Percentiles rank a stretch among this genome's conserved stretches.
Evolutionary conservation across 2,888 invertebrate species (phyloP).

Genomic region (Sceliomorpha sp.): DNA sequence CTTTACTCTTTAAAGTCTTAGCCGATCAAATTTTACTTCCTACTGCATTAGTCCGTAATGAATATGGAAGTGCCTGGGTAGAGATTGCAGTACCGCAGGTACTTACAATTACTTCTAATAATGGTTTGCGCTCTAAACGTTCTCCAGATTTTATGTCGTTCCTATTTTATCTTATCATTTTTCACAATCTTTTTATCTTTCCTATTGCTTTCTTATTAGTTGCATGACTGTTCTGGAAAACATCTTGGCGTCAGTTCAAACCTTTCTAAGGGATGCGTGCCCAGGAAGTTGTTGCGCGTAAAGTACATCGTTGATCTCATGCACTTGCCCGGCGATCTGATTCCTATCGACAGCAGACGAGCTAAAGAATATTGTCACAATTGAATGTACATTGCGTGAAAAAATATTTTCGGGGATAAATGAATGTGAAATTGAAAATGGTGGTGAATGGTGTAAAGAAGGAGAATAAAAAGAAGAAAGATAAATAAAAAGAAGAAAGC

Average conservation of each 20-base stretch:
- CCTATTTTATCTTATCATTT: neutral
- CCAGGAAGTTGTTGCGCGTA: conserved; percentile 82
- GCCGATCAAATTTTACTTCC: conserved; percentile 85
- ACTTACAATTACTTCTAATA: conserved; percentile 3
- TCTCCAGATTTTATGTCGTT: neutral
- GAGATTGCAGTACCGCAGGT: conserved; percentile 83
- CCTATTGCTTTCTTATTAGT: conserved; percentile 1
- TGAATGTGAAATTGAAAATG: no score
- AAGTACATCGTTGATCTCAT: conserved; percentile 85
- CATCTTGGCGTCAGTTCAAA: no score
- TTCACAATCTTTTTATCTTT: neutral
- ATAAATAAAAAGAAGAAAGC: no score
- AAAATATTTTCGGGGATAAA: no score
- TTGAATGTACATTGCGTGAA: no score
- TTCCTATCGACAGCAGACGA: conserved; percentile 73
- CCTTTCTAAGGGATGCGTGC: conserved; percentile 59
- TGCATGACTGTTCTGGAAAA: no score
- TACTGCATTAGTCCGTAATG: conserved; percentile 82
- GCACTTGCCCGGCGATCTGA: conserved; percentile 80
- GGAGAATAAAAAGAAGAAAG: no score
- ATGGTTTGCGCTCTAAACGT: neutral
- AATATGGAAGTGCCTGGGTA: conserved; percentile 84
- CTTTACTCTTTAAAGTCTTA: conserved; percentile 84
- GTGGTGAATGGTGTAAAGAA: no score
- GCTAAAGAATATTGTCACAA: conserved; percentile 31